phyloP scores from a whole-genome alignment of 1,140 invertebrate species.

The Drosophila pseudoananassae region DNA sequence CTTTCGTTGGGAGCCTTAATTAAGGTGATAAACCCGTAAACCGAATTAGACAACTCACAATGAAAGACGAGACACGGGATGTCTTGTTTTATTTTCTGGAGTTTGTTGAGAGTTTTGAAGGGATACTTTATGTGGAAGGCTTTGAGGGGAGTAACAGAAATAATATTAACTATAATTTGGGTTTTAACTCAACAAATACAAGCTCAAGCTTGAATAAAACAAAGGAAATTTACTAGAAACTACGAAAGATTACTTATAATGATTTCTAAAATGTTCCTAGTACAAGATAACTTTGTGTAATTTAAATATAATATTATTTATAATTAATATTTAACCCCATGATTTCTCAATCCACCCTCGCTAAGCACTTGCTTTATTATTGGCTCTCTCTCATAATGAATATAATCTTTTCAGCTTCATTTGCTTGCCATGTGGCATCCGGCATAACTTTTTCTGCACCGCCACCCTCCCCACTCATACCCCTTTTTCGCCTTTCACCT shows the following conservation, averaged over 20 bases:
- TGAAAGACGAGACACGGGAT: neutral
- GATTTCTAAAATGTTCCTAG: too few relatives aligned
- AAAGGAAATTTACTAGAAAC: too few relatives aligned
- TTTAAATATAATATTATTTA: too few relatives aligned
- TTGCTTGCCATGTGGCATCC: slow-evolving; percentile 43
- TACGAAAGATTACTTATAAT: too few relatives aligned
- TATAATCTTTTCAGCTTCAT: slow-evolving; percentile 75
- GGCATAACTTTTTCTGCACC: slow-evolving; percentile 21
- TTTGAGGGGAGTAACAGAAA: slow-evolving; percentile 24
- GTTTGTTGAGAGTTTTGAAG: neutral
- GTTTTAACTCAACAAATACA: too few relatives aligned
- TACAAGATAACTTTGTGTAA: too few relatives aligned
- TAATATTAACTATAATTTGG: neutral
- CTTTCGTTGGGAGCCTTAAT: slow-evolving; percentile 36
- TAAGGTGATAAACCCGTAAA: slow-evolving; percentile 63
- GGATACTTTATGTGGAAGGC: neutral
- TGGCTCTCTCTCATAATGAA: slow-evolving; percentile 53
- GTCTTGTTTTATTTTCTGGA: neutral
- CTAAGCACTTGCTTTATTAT: slow-evolving; percentile 12
- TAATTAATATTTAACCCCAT: neutral
- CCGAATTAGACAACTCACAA: slow-evolving; percentile 38
- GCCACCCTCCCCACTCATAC: too few relatives aligned
- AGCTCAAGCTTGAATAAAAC: too few relatives aligned
- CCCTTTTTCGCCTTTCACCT: neutral
- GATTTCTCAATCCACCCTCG: slow-evolving; percentile 11